phyloP scores from a whole-genome alignment of 2,888 invertebrate genomes.

The Spisula subtruncata region DNA sequence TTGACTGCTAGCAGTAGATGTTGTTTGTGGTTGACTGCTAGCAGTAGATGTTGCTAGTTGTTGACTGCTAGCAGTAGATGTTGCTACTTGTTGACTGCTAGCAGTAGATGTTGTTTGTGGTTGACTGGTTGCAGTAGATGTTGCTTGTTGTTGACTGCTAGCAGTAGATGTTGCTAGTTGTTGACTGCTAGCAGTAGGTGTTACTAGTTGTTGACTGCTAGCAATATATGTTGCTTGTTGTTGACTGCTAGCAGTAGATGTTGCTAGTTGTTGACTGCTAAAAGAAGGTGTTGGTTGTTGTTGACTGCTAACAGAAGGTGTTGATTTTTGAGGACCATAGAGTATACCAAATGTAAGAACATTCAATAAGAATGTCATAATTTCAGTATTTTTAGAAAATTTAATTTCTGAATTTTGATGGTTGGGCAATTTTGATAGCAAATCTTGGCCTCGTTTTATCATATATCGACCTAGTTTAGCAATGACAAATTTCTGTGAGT shows the following conservation, averaged over 20 bases:
- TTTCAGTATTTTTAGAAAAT: constrained; percentile 2
- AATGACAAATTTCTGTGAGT: constrained; percentile 16
- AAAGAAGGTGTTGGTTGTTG: too few relatives aligned
- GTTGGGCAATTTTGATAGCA: not conserved
- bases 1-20: too few relatives aligned
- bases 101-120: not conserved
- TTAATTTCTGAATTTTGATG: not conserved
- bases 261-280: too few relatives aligned
- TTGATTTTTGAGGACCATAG: not conserved
- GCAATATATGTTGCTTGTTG: too few relatives aligned
- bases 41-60: not conserved
- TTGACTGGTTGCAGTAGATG: not conserved
- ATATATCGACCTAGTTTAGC: not conserved
- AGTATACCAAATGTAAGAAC: not conserved
- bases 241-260: too few relatives aligned
- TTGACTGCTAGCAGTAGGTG: too few relatives aligned
- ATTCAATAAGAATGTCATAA: not conserved
- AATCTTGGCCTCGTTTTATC: not conserved
- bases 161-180: too few relatives aligned
- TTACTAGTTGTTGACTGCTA: too few relatives aligned
- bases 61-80: not conserved
- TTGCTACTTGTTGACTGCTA: too few relatives aligned
- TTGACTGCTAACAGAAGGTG: too few relatives aligned
- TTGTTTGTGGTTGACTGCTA: too few relatives aligned
- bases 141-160: not conserved